Base-by-base conservation (phyloP, 1,140 invertebrate genomes). In the Phortica variegata region DNA sequence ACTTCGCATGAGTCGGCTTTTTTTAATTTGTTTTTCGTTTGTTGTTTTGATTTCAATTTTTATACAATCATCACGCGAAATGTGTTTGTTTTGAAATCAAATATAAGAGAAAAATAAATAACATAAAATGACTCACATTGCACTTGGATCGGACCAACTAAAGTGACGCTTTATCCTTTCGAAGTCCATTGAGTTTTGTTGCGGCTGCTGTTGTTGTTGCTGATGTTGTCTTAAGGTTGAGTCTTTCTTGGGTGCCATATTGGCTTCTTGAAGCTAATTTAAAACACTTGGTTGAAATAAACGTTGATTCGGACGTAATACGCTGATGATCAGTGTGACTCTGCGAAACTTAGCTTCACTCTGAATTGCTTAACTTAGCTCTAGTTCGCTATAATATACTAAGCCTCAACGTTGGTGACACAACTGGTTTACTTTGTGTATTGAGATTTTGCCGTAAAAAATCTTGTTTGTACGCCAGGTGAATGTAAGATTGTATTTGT, bases 151-250 rank as follows among this genome's bases (percentile, higher is more conserved):
- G 29, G 70, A 73, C 70, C 70, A 73, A 53, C 70, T 73, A 42
- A 73, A 73, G 43, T 73, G 70, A 10, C 70, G 70, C 39, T 70
- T 70, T 36, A 73, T 73, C 52, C 66, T 70, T 55, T 73, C 70
- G 2, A 73, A 56, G 52, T 73, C 70, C 62, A 73, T 51, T 16
- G 70, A 55, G 56, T 58, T 63, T 39, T 59, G 55, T 12, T 45
- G 49, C 7, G 52, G 58, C 15, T 56, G 54, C 13, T 63, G 61
- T 1, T 49, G 49, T 10, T 72, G 68, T 31, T 65, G 60, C 15
- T n/a, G 65, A 10, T 65, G 58, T 15, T 52, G 53, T 48, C 47
- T 61, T 60, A 66, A 73, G 59, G 69, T 69, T 65, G 56, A 29
- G 42, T 71, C 68, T 51, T 65, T 71, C 60, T 73, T 73, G 41